A percentile compares a stretch with the other conserved stretches of the same genome.
Evolutionary conservation across 2,888 invertebrate genomes (phyloP).

Genomic region (Tipula vernalis): DNA sequence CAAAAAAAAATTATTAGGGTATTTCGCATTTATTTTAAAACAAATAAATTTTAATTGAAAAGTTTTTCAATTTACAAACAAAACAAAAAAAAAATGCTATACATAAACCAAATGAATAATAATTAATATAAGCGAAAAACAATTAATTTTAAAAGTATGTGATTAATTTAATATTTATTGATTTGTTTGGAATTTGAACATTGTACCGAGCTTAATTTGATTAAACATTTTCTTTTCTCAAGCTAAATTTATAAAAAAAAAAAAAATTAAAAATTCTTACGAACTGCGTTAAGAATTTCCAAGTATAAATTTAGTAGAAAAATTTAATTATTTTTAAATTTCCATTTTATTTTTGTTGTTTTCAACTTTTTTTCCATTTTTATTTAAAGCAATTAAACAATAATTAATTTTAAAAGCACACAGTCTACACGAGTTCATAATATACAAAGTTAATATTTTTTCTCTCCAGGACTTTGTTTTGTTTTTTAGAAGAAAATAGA

Average conservation of each 20-base stretch:
- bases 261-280: neutral
- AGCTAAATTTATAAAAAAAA: no score
- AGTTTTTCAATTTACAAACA: neutral
- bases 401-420: neutral
- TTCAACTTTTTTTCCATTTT: neutral
- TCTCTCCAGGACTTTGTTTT: neutral
- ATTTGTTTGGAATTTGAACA: neutral
- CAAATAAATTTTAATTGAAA: neutral
- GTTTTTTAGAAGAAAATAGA: neutral
- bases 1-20: neutral
- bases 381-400: neutral
- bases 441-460: neutral
- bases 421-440: neutral
- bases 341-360: neutral
- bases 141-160: neutral
- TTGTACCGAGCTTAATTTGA: neutral
- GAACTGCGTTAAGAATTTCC: neutral
- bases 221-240: neutral
- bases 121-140: neutral
- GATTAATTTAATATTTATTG: neutral
- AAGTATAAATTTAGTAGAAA: neutral
- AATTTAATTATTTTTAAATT: neutral
- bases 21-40: neutral
- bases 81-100: neutral
- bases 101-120: neutral